Evolutionary conservation across 2,797 vertebrate genomes (phyloP).

Genomic region (Aldrovandia affinis): DNA sequence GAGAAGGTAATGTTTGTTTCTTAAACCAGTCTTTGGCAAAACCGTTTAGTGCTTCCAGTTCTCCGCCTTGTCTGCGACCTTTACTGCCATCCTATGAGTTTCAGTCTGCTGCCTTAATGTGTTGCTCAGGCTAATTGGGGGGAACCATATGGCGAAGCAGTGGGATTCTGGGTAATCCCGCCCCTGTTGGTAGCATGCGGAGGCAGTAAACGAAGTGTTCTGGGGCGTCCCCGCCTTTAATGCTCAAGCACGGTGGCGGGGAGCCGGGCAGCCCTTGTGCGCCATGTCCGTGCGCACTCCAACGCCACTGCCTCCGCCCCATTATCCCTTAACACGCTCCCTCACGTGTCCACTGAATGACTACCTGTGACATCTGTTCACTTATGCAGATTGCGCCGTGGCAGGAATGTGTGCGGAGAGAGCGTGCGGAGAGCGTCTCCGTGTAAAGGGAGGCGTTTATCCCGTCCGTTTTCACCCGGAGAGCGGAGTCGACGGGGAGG

Average conservation of each 20-base stretch:
- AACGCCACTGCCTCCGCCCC: background rate
- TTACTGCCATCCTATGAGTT: slow-evolving; percentile 54
- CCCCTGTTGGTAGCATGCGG: slow-evolving; percentile 36
- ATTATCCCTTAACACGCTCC: background rate
- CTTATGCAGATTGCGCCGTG: slow-evolving; percentile 17
- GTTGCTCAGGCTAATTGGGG: slow-evolving; percentile 47
- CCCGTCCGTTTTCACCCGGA: background rate
- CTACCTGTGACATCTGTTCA: slow-evolving; percentile 35
- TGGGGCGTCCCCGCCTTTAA: slow-evolving; percentile 11
- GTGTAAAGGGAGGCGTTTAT: background rate
- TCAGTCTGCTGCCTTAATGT: slow-evolving; percentile 51
- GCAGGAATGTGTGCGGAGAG: background rate
- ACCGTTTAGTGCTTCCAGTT: slow-evolving; percentile 18
- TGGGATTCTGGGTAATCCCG: slow-evolving; percentile 59
- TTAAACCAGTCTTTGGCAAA: slow-evolving; percentile 30
- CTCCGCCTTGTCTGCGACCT: slow-evolving; percentile 43
- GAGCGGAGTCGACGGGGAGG: background rate
- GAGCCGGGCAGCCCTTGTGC: background rate
- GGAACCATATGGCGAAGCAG: slow-evolving; percentile 57
- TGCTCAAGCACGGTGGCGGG: background rate
- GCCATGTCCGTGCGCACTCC: background rate
- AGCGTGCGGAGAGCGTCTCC: background rate
- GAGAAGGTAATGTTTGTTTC: slow-evolving; percentile 25
- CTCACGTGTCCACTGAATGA: slow-evolving; percentile 25
- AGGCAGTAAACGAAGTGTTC: slow-evolving; percentile 21